These are phyloP conservation scores for Mnemiopsis leidyi DNA, from an alignment of 37 sponge, comb jelly and placozoan species.

Conservation along the genomic window DNA sequence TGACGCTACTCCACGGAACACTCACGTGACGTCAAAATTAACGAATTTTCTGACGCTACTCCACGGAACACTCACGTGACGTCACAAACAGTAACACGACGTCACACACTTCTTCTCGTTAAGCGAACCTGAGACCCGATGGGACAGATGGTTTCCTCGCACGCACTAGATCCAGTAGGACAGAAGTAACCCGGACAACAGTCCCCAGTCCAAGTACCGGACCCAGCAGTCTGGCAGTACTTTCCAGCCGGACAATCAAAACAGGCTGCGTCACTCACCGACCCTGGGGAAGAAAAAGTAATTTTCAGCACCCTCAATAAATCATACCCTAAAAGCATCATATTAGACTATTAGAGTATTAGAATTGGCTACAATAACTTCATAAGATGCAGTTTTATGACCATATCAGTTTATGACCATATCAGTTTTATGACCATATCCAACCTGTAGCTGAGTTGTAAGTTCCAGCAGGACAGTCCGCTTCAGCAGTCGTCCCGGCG, in stretches of 20 bases:
- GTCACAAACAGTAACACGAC: background rate
- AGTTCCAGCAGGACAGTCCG: conserved; percentile 23
- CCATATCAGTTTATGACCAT: too few species aligned
- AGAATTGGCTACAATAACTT: too few species aligned
- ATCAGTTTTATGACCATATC: too few species aligned
- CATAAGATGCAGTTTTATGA: too few species aligned
- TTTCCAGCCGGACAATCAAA: background rate
- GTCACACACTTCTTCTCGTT: background rate
- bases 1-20: too few species aligned
- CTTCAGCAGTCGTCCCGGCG: background rate
- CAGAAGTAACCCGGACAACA: conserved; percentile 68
- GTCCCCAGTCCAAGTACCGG: conserved; percentile 10
- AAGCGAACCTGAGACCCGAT: background rate
- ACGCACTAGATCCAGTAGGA: background rate
- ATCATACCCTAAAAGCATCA: too few species aligned
- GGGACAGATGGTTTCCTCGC: conserved; percentile 34
- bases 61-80: background rate
- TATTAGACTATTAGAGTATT: too few species aligned
- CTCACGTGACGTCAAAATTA: too few species aligned
- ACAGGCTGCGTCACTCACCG: background rate
- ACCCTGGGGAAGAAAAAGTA: too few species aligned
- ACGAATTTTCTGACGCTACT: too few species aligned
- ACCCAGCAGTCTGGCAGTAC: conserved; percentile 24
- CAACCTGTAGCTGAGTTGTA: conserved; percentile 64
- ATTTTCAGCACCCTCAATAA: too few species aligned